Conservation (phyloP, 2,113 vertebrate species). For the Phasianus colchicus region DNA sequence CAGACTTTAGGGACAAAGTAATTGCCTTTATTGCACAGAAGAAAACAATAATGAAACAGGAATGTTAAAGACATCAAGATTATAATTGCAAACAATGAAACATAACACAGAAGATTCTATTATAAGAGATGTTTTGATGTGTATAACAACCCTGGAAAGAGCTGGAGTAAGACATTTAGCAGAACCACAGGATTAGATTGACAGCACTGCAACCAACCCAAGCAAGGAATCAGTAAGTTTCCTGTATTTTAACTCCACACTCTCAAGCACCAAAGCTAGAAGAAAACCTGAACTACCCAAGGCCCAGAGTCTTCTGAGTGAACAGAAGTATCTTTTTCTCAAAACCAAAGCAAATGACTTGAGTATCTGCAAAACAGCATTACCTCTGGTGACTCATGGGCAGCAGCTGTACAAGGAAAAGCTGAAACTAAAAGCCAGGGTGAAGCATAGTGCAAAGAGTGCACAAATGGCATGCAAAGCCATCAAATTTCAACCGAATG, state of each 20-base stretch:
- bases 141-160: neutral
- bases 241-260: neutral
- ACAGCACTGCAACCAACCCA: neutral
- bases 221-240: neutral
- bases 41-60: constrained; percentile 51
- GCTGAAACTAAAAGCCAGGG: neutral
- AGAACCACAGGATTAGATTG: neutral
- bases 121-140: neutral
- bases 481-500: neutral
- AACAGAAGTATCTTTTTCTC: neutral
- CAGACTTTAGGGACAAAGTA: constrained; percentile 54
- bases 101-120: constrained; percentile 29
- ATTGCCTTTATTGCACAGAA: constrained; percentile 57
- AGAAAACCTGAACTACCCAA: neutral
- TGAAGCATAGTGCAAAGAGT: neutral
- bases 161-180: neutral
- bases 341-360: neutral
- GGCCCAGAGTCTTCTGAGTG: neutral
- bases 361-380: neutral
- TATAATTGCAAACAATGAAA: constrained; percentile 58
- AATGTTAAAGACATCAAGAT: constrained; percentile 25
- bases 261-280: neutral
- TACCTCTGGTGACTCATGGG: neutral
- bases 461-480: neutral
- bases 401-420: neutral